These are phyloP conservation scores for Pelodiscus sinensis DNA, from an alignment of 2,113 vertebrate genomes.

Conservation along the genomic window DNA sequence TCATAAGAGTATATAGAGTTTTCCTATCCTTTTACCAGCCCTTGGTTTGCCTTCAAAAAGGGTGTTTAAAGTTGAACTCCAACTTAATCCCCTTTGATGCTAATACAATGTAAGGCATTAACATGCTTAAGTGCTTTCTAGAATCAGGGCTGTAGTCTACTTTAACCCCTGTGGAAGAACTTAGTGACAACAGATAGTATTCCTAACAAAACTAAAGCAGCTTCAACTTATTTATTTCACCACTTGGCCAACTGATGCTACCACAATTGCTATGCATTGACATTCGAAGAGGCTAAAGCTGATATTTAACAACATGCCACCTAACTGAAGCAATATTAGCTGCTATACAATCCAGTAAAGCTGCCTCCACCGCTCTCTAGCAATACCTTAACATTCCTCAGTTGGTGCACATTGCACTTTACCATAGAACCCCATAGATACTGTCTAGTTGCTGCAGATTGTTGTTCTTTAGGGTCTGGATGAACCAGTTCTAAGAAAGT, in stretches of 20 bases:
- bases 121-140: neutral
- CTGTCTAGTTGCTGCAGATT: conserved; percentile 6
- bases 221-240: neutral
- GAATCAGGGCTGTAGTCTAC: neutral
- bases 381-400: neutral
- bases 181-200: neutral
- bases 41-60: neutral
- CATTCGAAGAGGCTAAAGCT: neutral
- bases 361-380: neutral
- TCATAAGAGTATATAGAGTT: neutral
- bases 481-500: conserved; percentile 45
- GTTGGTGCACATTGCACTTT: neutral
- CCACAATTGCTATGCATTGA: neutral
- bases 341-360: neutral
- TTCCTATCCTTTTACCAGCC: neutral
- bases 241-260: neutral
- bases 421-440: neutral
- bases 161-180: neutral
- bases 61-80: neutral
- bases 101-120: neutral
- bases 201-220: conserved; percentile 8
- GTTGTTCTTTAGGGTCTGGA: conserved; percentile 33
- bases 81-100: neutral
- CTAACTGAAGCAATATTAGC: neutral
- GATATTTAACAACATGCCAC: neutral